Percentiles rank a stretch among this genome's conserved stretches.
These are phyloP conservation scores for Nezara viridula DNA, from an alignment of 2,888 invertebrate species.

Conservation along the genomic window DNA sequence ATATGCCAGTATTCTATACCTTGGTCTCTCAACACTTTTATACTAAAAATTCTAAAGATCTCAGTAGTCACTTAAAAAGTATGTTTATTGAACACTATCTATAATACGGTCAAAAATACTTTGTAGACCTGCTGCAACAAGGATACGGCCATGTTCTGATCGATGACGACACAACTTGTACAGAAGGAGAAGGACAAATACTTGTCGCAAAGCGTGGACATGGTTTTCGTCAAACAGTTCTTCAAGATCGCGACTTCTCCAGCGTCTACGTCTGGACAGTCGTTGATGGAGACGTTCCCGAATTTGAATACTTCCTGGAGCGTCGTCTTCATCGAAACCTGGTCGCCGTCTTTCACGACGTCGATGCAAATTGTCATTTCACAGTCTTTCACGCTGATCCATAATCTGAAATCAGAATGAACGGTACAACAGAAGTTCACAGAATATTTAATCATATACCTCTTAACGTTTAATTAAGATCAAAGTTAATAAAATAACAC, in stretches of 20 bases:
- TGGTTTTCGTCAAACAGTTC: background rate
- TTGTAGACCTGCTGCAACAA: background rate
- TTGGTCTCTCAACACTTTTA: no score
- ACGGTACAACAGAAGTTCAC: background rate
- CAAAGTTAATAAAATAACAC: no score
- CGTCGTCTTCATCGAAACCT: background rate
- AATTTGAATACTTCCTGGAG: background rate
- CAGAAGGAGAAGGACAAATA: background rate
- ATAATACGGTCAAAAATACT: background rate
- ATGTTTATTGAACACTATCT: background rate
- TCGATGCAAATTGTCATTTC: background rate
- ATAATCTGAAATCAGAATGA: background rate
- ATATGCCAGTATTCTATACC: no score
- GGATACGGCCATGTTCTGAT: background rate
- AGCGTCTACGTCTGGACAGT: background rate
- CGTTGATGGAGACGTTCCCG: background rate
- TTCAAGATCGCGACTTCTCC: background rate
- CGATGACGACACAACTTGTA: background rate
- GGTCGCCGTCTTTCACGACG: background rate
- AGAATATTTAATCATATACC: no score
- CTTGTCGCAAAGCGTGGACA: background rate
- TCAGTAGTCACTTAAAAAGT: no score
- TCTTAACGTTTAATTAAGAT: no score
- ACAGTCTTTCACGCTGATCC: background rate
- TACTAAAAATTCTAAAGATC: no score